Conservation (phyloP, 2,797 vertebrate species). For the Chiroxiphia lanceolata region DNA sequence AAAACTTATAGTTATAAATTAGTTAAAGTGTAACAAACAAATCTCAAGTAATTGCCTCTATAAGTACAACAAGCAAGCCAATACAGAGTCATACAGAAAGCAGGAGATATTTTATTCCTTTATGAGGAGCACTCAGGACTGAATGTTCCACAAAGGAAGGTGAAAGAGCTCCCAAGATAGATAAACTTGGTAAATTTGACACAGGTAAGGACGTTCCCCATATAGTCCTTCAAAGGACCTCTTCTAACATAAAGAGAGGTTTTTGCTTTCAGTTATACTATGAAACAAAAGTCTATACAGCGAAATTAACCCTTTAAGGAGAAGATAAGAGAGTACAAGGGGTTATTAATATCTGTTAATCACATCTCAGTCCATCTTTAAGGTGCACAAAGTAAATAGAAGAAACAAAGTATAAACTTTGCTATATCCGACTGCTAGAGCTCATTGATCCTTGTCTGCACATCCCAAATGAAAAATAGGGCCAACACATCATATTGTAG, state of each 20-base stretch:
- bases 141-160: neutral
- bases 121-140: neutral
- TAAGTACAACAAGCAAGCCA: neutral
- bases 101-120: neutral
- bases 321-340: neutral
- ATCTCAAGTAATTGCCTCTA: neutral
- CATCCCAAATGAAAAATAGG: neutral
- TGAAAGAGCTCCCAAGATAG: neutral
- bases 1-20: neutral
- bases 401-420: neutral
- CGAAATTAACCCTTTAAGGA: neutral
- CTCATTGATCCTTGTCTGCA: neutral
- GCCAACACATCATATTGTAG: neutral
- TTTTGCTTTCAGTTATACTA: neutral
- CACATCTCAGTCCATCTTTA: neutral
- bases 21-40: neutral
- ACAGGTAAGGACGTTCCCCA: neutral
- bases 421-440: neutral
- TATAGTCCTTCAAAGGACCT: neutral
- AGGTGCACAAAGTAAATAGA: neutral
- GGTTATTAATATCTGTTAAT: neutral
- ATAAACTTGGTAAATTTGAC: neutral
- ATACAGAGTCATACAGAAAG: neutral
- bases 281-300: neutral
- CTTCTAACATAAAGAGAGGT: neutral